Evolutionary conservation across 2,113 vertebrate genomes (phyloP).

Genomic region (Petrocephalus zakoni): DNA sequence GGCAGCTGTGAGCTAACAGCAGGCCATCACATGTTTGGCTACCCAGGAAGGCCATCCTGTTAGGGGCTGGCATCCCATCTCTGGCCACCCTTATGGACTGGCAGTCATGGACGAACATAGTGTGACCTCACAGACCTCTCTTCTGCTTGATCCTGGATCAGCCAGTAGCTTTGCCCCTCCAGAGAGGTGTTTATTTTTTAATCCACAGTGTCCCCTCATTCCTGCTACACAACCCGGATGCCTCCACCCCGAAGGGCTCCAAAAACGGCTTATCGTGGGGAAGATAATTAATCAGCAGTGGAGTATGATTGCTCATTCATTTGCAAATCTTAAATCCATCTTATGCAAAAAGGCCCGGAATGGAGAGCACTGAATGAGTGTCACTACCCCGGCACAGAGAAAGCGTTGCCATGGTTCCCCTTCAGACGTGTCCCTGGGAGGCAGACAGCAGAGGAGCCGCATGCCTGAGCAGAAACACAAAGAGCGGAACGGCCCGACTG

Average conservation of each 20-base stretch:
- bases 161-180: neutral
- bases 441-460: neutral
- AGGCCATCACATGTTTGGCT: neutral
- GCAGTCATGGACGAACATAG: neutral
- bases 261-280: neutral
- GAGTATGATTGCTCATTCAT: slow-evolving; percentile 28
- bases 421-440: slow-evolving; percentile 22
- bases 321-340: slow-evolving; percentile 25
- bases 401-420: slow-evolving; percentile 44
- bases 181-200: neutral
- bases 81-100: neutral
- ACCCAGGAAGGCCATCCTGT: neutral
- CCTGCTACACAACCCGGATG: neutral
- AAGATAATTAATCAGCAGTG: slow-evolving; percentile 9
- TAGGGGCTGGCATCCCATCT: neutral
- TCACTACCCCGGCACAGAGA: slow-evolving; percentile 21
- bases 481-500: neutral
- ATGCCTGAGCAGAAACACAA: slow-evolving; percentile 9
- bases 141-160: neutral
- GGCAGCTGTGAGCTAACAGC: neutral
- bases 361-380: slow-evolving; percentile 26
- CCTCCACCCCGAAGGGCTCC: neutral
- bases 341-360: slow-evolving; percentile 24
- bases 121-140: neutral
- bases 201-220: neutral